phyloP scores from a whole-genome alignment of 2,888 invertebrate genomes.

The Hedychridium roseum region DNA sequence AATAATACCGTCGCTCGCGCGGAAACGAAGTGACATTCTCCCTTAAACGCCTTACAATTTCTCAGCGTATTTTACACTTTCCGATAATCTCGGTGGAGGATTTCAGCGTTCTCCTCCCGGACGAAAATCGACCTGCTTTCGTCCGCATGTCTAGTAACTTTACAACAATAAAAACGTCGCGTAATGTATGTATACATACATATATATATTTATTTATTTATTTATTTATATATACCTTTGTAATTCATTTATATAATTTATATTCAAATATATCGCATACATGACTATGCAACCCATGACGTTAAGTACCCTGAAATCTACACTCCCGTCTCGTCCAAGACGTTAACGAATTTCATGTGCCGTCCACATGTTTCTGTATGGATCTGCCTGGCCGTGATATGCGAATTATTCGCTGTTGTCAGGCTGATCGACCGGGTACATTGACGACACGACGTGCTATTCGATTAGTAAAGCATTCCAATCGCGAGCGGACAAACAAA shows the following conservation, averaged over 20 bases:
- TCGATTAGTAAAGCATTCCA: no score
- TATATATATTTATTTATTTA: slow-evolving; percentile 20
- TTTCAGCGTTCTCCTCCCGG: no score
- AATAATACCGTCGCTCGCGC: no score
- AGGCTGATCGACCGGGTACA: no score
- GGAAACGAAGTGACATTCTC: no score
- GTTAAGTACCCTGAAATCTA: slow-evolving; percentile 51
- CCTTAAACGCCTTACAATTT: no score
- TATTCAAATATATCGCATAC: slow-evolving; percentile 40
- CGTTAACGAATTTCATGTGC: slow-evolving; percentile 26
- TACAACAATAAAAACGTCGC: slow-evolving; percentile 46
- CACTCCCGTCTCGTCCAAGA: slow-evolving; percentile 27
- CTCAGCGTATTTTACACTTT: no score
- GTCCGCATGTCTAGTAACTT: slow-evolving; percentile 25
- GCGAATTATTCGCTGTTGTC: slow-evolving; percentile 7
- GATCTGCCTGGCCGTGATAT: slow-evolving; percentile 19
- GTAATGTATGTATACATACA: slow-evolving; percentile 32
- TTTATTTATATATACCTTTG: slow-evolving; percentile 22
- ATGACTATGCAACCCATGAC: slow-evolving; percentile 48
- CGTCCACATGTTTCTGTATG: slow-evolving; percentile 20
- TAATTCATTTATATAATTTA: slow-evolving; percentile 29
- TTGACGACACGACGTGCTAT: no score
- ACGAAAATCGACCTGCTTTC: no score
- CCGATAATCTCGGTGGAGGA: no score
- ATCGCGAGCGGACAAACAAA: no score